Evolutionary conservation across 2,113 vertebrate species (phyloP).

Genomic region (Agelaius phoeniceus): DNA sequence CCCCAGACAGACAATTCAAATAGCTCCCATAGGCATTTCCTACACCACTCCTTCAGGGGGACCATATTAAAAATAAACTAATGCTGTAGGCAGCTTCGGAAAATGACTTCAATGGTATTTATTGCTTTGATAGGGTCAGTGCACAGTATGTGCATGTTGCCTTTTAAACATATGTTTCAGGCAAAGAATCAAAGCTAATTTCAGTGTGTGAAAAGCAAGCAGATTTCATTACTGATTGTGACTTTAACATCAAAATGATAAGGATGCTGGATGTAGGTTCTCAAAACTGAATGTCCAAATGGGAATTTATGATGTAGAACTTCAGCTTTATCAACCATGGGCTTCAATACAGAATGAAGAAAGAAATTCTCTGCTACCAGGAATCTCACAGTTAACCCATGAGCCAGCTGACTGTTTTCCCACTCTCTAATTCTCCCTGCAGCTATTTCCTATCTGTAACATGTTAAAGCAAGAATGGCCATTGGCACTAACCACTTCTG

Average conservation of each 20-base stretch:
- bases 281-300: slow-evolving; percentile 76
- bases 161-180: slow-evolving; percentile 76
- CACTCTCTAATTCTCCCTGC: slow-evolving; percentile 45
- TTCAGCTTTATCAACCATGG: slow-evolving; percentile 73
- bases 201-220: slow-evolving; percentile 77
- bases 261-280: slow-evolving; percentile 71
- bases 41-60: slow-evolving; percentile 36
- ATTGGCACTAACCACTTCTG: slow-evolving; percentile 61
- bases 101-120: slow-evolving; percentile 57
- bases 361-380: slow-evolving; percentile 48
- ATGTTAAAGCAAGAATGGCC: slow-evolving; percentile 67
- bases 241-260: slow-evolving; percentile 77
- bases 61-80: slow-evolving; percentile 67
- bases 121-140: slow-evolving; percentile 71
- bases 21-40: slow-evolving; percentile 54
- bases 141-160: slow-evolving; percentile 63
- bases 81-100: slow-evolving; percentile 53
- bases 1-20: slow-evolving; percentile 52
- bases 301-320: slow-evolving; percentile 79
- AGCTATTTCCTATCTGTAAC: slow-evolving; percentile 70
- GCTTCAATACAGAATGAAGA: slow-evolving; percentile 57
- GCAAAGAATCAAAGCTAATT: slow-evolving; percentile 81
- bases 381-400: slow-evolving; percentile 64
- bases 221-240: slow-evolving; percentile 83
- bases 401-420: slow-evolving; percentile 50